Conservation (phyloP, 2,113 vertebrate species). For the Rhizomys pruinosus region DNA sequence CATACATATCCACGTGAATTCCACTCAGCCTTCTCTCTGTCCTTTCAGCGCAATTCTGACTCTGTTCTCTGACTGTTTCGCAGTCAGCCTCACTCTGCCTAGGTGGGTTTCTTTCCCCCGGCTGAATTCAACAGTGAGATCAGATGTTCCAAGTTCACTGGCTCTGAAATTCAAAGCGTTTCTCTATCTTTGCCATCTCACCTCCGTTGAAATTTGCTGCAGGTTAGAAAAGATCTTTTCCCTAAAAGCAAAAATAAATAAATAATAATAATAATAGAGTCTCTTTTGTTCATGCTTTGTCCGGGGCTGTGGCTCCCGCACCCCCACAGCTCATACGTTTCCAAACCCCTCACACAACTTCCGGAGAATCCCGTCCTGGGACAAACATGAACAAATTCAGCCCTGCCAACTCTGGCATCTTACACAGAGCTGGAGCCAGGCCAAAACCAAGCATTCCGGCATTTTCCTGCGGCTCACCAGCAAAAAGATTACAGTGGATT, state of each 20-base stretch:
- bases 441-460: conserved; percentile 27
- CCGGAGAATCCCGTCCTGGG: conserved; percentile 34
- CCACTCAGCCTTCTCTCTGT: background rate
- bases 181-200: conserved; percentile 30
- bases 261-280: too few species aligned
- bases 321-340: background rate
- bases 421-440: conserved; percentile 18
- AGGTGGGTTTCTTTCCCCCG: background rate
- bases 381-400: conserved; percentile 42
- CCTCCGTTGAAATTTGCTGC: conserved; percentile 30
- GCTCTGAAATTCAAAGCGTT: conserved; percentile 57
- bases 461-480: conserved; percentile 60
- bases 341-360: conserved; percentile 27
- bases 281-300: conserved; percentile 29
- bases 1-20: background rate
- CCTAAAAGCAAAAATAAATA: too few species aligned
- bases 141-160: conserved; percentile 25
- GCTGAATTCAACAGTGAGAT: conserved; percentile 30
- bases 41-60: background rate
- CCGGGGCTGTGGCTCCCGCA: background rate
- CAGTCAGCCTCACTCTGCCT: background rate
- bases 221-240: conserved; percentile 59
- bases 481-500: conserved; percentile 40
- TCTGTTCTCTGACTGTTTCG: background rate
- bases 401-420: conserved; percentile 56